These are phyloP conservation scores for Erebia aethiops DNA, from an alignment of 2,888 invertebrate species.

Conservation along the genomic window DNA sequence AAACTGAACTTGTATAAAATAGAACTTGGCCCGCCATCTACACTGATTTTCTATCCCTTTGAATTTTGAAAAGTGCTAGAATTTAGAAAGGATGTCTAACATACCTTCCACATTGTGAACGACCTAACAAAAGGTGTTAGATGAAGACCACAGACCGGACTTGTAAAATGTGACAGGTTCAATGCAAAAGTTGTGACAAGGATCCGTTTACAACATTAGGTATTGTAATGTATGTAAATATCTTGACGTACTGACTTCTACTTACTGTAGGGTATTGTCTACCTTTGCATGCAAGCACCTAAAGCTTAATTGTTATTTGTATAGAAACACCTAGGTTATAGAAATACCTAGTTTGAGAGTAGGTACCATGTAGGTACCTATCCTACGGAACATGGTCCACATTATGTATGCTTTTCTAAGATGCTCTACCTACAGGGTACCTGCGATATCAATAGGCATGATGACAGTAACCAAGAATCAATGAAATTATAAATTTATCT, in stretches of 20 bases:
- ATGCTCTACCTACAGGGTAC: too few species aligned
- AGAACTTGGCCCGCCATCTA: not conserved
- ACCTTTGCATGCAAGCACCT: not conserved
- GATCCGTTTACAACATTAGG: slow-evolving; percentile 28
- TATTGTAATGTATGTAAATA: slow-evolving; percentile 38
- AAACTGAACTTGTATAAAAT: too few species aligned
- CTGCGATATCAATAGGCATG: too few species aligned
- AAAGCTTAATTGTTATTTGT: not conserved
- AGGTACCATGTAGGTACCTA: too few species aligned
- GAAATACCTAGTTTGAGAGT: not conserved
- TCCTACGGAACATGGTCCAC: not conserved
- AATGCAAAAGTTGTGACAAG: slow-evolving; percentile 35
- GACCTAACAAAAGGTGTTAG: not conserved
- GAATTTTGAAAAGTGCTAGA: not conserved
- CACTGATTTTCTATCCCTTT: not conserved
- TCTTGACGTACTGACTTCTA: slow-evolving; percentile 29
- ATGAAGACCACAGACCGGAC: slow-evolving; percentile 23
- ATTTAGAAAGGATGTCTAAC: not conserved
- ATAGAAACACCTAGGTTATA: not conserved
- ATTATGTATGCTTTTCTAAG: too few species aligned
- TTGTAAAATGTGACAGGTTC: slow-evolving; percentile 15
- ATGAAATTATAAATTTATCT: too few species aligned
- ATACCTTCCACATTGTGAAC: not conserved
- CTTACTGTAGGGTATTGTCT: slow-evolving; percentile 19
- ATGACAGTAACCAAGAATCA: too few species aligned